Base-by-base conservation (phyloP, 2,888 invertebrate species). In the Cryptocheilus praepositus region DNA sequence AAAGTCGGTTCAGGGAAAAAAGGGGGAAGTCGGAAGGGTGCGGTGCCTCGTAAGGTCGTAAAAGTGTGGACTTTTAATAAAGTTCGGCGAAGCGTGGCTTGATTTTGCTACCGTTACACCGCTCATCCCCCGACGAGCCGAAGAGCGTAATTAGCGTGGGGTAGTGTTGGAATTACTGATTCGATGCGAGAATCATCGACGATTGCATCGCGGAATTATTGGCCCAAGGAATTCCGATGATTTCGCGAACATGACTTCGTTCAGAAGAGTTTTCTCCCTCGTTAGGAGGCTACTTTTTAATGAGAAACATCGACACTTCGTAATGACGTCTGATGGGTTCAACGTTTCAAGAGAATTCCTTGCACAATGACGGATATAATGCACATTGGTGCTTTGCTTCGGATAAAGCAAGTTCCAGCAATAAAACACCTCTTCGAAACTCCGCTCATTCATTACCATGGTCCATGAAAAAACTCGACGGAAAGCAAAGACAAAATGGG, bases 61-160 rank as follows among this genome's bases (percentile, higher is more conserved):
- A 76, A 74, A 71, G 63, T 67, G 65, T 64, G 55, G 64, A 74
- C 74, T 67, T 74, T 74, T 74, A 77, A 77, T 77, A 77, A 77
- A 74, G 71, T 70, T 68, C 62, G 67, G n/a, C 57, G 67, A 45
- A 45, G 56, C 61, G 55, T 49, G 58, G 51, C 52, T 49, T 61
- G 67, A 55, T 59, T 65, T 52, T 54, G 49, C 22, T 22, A 25
- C 8, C 62, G 64, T 55, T 61, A 55, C 52, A 13, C 22, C 22
- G 21, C 52, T 2, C 22, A 21, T 4, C 19, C 1, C 58, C 53
- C 36, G 44, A 58, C 57, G 51, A 25, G 62, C 45, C 46, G 66
- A 25, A 66, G 61, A 69, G 65, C 46, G 71, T 74, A 76, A 76
- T 76, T 76, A 76, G 64, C 65, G 61, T 28, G 65, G 11, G 45